A percentile compares a stretch with the other conserved stretches of the same genome.
Evolutionary conservation across 2,888 invertebrate species (phyloP).

Genomic region (Lycia hirtaria): DNA sequence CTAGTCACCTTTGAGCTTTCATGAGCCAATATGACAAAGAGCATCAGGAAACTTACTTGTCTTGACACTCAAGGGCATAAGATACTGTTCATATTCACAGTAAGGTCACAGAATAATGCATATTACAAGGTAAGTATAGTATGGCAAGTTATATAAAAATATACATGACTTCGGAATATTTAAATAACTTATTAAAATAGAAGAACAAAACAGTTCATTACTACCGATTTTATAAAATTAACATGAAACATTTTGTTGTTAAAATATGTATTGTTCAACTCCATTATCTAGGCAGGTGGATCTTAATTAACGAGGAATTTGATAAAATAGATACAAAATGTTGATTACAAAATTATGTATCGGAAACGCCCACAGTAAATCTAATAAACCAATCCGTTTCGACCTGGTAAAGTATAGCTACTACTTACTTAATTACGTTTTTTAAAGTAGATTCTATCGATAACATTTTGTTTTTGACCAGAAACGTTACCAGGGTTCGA

Average conservation of each 20-base stretch:
- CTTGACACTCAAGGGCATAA: too few species aligned
- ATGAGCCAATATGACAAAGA: too few species aligned
- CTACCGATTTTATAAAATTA: background rate
- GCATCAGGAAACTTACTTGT: too few species aligned
- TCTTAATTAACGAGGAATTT: constrained; percentile 16
- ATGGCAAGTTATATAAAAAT: too few species aligned
- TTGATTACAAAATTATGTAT: background rate
- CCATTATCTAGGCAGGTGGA: constrained; percentile 10
- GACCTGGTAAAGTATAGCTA: background rate
- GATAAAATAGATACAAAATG: background rate
- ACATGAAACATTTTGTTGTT: background rate
- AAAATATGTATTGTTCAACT: background rate
- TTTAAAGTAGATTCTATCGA: too few species aligned
- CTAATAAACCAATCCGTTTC: background rate
- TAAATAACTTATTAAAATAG: too few species aligned
- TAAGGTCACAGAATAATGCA: too few species aligned
- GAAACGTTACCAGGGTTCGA: background rate
- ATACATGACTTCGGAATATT: too few species aligned
- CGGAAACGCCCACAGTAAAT: background rate
- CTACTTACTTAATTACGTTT: background rate
- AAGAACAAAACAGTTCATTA: constrained; percentile 4
- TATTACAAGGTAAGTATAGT: too few species aligned
- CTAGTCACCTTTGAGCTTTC: too few species aligned
- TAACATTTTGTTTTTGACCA: too few species aligned
- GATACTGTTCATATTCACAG: too few species aligned